These are phyloP conservation scores for Eristalinus aeneus DNA, from an alignment of 2,888 invertebrate genomes.

Conservation along the genomic window DNA sequence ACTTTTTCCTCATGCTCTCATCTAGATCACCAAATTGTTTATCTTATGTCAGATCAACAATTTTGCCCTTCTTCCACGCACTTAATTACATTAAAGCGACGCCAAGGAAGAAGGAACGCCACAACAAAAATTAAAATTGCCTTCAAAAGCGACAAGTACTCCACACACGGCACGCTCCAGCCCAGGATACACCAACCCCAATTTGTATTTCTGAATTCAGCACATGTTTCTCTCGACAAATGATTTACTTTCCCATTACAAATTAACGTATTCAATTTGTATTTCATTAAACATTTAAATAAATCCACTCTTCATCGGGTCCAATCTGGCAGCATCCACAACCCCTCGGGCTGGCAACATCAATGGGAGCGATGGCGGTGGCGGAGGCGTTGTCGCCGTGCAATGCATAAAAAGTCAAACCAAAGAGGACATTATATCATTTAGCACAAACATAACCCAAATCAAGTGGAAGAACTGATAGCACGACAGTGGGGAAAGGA, in stretches of 20 bases:
- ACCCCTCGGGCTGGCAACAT: background rate
- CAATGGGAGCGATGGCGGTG: background rate
- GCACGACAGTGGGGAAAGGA: slow-evolving; percentile 36
- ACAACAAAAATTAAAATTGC: background rate
- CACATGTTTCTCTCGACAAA: slow-evolving; percentile 52
- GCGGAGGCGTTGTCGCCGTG: background rate
- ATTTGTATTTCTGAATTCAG: slow-evolving; percentile 43
- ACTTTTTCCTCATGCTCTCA: background rate
- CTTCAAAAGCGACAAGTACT: background rate
- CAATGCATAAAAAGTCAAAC: slow-evolving; percentile 49
- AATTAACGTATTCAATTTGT: slow-evolving; percentile 66
- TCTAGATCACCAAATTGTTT: background rate
- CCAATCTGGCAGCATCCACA: background rate
- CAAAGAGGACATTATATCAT: slow-evolving; percentile 67
- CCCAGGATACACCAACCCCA: slow-evolving; percentile 27
- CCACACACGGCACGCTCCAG: slow-evolving; percentile 18
- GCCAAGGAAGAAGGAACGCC: background rate
- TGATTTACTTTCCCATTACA: slow-evolving; percentile 60
- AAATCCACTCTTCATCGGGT: slow-evolving; percentile 46
- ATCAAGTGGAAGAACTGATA: slow-evolving; percentile 69
- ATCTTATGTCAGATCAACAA: slow-evolving; percentile 40
- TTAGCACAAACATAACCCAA: slow-evolving; percentile 69
- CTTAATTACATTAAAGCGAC: slow-evolving; percentile 15
- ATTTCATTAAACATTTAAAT: slow-evolving; percentile 69
- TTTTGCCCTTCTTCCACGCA: background rate